phyloP scores from a whole-genome alignment of 2,888 invertebrate genomes.

The Eristalis arbustorum region DNA sequence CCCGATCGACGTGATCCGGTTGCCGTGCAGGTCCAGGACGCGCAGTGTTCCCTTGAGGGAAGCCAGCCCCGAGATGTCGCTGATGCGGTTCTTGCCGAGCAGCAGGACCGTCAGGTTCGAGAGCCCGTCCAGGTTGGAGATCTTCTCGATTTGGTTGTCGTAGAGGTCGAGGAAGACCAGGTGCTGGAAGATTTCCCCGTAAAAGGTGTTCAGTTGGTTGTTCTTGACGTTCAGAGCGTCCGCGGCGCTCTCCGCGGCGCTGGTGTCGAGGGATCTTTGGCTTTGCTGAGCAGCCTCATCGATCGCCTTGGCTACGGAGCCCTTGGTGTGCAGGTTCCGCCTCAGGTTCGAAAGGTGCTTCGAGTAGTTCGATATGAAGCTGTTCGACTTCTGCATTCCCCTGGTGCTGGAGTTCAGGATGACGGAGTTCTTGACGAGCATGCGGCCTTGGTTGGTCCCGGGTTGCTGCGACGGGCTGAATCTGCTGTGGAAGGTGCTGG shows the following conservation, averaged over 20 bases:
- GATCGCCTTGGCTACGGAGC: constrained; percentile 21
- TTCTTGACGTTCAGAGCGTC: constrained; percentile 78
- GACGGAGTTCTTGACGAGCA: constrained; percentile 59
- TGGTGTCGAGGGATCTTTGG: constrained; percentile 28
- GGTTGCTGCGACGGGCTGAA: constrained; percentile 51
- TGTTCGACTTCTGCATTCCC: constrained; percentile 78
- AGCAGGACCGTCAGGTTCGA: constrained; percentile 91
- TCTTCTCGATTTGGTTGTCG: constrained; percentile 95
- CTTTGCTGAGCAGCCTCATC: constrained; percentile 16
- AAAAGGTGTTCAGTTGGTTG: constrained; percentile 76
- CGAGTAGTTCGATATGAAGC: constrained; percentile 76
- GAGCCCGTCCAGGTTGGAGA: constrained; percentile 88
- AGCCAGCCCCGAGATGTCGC: constrained; percentile 77
- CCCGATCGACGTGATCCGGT: constrained; percentile 85
- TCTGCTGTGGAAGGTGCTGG: constrained; percentile 36
- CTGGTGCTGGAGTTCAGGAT: constrained; percentile 35
- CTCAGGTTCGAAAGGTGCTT: constrained; percentile 75
- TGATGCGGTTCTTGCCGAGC: constrained; percentile 92
- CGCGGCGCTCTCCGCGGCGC: constrained; percentile 47
- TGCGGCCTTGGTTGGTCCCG: constrained; percentile 45
- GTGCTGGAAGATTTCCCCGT: constrained; percentile 81
- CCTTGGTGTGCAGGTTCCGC: constrained; percentile 72
- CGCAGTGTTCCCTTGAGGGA: constrained; percentile 85
- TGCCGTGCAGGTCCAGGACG: constrained; percentile 95
- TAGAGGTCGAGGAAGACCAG: constrained; percentile 96